Percentiles rank a stretch among this genome's conserved stretches.
Conservation (phyloP, 2,888 invertebrate genomes). For the Spisula solida region DNA sequence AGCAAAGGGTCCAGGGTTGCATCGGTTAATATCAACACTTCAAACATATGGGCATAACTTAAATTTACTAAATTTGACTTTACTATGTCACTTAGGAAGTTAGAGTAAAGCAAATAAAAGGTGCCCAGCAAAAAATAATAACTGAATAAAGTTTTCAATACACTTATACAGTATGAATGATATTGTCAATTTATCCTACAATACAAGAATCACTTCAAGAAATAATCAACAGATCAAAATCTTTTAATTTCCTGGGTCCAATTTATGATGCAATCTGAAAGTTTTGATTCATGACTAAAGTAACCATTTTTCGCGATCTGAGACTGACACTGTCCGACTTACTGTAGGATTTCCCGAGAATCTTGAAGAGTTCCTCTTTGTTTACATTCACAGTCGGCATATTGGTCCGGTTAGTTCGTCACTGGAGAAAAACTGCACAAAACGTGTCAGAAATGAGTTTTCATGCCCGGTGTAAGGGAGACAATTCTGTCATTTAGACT, state of each 20-base stretch:
- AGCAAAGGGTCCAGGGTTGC: too few species aligned
- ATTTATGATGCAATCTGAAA: background rate
- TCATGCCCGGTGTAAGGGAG: slow-evolving; percentile 15
- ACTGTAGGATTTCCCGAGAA: slow-evolving; percentile 66
- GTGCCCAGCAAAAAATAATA: too few species aligned
- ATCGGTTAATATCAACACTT: too few species aligned
- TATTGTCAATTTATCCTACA: too few species aligned
- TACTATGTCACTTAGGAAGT: too few species aligned
- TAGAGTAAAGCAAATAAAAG: too few species aligned
- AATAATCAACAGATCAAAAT: too few species aligned
- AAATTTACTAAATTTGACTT: too few species aligned
- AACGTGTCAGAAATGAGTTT: background rate
- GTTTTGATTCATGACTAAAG: background rate
- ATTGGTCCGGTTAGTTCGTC: background rate
- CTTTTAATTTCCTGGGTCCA: background rate
- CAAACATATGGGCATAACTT: background rate
- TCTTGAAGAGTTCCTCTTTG: slow-evolving; percentile 61
- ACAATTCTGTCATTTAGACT: background rate
- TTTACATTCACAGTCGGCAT: slow-evolving; percentile 70
- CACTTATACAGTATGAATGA: too few species aligned
- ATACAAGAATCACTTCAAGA: too few species aligned
- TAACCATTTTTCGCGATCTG: background rate
- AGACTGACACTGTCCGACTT: slow-evolving; percentile 26
- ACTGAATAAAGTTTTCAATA: too few species aligned
- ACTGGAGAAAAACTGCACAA: background rate